Evolutionary conservation across 2,888 invertebrate species (phyloP).

Genomic region (Chymomyza caudatula): DNA sequence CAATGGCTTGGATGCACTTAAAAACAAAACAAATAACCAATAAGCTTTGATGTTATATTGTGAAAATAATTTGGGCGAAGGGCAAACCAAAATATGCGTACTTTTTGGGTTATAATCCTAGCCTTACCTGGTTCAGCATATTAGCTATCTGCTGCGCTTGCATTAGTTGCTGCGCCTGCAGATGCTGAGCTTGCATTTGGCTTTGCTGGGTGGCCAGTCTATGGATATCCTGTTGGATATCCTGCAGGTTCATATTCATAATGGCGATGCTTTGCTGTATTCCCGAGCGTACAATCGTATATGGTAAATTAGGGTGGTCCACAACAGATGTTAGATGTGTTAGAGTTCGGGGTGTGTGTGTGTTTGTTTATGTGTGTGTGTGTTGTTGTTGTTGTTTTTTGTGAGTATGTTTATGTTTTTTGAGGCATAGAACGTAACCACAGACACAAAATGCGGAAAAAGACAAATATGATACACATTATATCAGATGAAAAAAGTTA

Average conservation of each 20-base stretch:
- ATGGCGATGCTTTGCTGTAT: constrained; percentile 78
- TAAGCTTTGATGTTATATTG: neutral
- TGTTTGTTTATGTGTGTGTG: constrained; percentile 17
- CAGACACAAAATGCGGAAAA: constrained; percentile 37
- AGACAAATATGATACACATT: constrained; percentile 1
- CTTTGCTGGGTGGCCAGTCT: constrained; percentile 90
- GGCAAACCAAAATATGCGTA: neutral
- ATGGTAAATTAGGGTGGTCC: neutral
- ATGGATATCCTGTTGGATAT: constrained; percentile 96
- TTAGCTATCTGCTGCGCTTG: constrained; percentile 80
- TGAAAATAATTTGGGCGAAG: neutral
- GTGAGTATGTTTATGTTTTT: constrained; percentile 26
- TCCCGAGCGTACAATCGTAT: neutral
- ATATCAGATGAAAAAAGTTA: neutral
- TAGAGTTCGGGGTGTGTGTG: constrained; percentile 22
- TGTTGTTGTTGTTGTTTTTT: constrained; percentile 14
- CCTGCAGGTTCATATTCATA: constrained; percentile 95
- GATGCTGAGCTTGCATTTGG: constrained; percentile 83
- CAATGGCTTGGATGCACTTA: constrained; percentile 4
- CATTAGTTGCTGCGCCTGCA: constrained; percentile 81
- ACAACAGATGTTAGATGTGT: constrained; percentile 18
- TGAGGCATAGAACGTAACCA: constrained; percentile 34
- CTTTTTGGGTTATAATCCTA: neutral
- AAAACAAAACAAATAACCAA: constrained; percentile 15
- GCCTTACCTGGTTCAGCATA: constrained; percentile 77